Base-by-base conservation (phyloP, 1,140 invertebrate species). In the Dendroctonus ponderosae region DNA sequence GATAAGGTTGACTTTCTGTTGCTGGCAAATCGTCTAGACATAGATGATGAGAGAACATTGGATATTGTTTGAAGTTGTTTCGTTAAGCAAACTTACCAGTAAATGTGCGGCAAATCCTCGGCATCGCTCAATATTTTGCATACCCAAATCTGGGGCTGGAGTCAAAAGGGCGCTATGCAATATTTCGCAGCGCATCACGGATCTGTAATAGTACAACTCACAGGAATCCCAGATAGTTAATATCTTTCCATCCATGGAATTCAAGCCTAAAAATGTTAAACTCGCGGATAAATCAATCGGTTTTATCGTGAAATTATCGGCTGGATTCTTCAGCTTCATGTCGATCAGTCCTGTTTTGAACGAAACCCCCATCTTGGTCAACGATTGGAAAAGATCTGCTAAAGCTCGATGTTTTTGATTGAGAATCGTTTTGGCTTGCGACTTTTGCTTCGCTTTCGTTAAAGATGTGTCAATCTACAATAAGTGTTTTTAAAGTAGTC, bases 351-450 rank as follows among this genome's bases (percentile, higher is more conserved):
- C 94, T 4, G 85, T 87, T 62, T 90, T 85, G 72, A 71, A 94
- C 6, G 90, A 94, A 2, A 96, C 72, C 0, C 93, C 93, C 70
- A 91, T 80, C 57, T 84, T 81, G 1, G 84, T 79, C 0, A 97
- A 79, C 9, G 82, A 81, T 74, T 91, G 92, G 74, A 96, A 97
- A 26, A 96, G 82, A 81, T 96, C 91, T 0, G 89, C 84, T 0
- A 97, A 76, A 5, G 87, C 87, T 79, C 91, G 88, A 40, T 90
- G 86, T 77, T 96, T 96, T 70, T 91, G 88, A 69, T 92, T 87
- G 0, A 95, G 82, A 43, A 96, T 89, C 76, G 84, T 87, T 73
- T 91, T 92, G 0, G 91, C 91, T 77, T 91, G 86, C 4, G 88
- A 86, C 72, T 86, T 90, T 78, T 93, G 92, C 76, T 88, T 94